Evolutionary conservation across 2,113 vertebrate species (phyloP), one percentile per base, ranked within the genome.

Genomic region (Seriola dumerili): DNA sequence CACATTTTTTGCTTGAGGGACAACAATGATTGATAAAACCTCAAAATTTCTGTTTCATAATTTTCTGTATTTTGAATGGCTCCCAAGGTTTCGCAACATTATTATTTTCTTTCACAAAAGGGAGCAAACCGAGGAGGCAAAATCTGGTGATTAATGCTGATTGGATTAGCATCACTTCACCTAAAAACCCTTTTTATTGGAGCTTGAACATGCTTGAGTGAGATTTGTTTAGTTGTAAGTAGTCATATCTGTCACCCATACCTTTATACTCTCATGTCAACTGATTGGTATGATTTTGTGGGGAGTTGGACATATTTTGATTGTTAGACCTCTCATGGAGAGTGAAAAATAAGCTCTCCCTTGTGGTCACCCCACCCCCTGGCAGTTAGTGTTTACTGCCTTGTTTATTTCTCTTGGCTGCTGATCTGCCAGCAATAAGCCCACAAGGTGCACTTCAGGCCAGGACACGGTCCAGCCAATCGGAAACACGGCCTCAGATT

Each of bases 381-480:
- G 42, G 77, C 78, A 81, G 52, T 87, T 74, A 67, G 40, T 83
- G 83, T 89, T 92, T 91, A 93, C 83, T 36, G 85, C 73, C 70
- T 77, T 85, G 85, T 89, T 93, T 88, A 88, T 92, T 90, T 91
- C 88, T 89, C 73, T 80, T 88, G 89, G 90, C 90, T 71, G 76
- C 78, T 50, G 59, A 69, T 74, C 46, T 84, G 67, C 76, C 48
- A 72, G 74, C 65, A 75, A 80, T 59, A 36, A 55, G 83, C 78
- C 89, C 80, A 63, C 76, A 65, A 89, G 88, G 78, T 87, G 64
- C 72, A 89, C 90, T 81, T 86, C 78, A 73, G 89, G 65, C 84
- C 23, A 65, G 72, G 80, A 76, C 62, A 29, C 69, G 21, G 5
- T 59, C 67, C 80, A 72, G 85, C 77, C 76, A 78, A 81, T 79